These are phyloP conservation scores for Catharus bicknelli DNA, from an alignment of 2,113 vertebrate genomes.

Conservation along the genomic window DNA sequence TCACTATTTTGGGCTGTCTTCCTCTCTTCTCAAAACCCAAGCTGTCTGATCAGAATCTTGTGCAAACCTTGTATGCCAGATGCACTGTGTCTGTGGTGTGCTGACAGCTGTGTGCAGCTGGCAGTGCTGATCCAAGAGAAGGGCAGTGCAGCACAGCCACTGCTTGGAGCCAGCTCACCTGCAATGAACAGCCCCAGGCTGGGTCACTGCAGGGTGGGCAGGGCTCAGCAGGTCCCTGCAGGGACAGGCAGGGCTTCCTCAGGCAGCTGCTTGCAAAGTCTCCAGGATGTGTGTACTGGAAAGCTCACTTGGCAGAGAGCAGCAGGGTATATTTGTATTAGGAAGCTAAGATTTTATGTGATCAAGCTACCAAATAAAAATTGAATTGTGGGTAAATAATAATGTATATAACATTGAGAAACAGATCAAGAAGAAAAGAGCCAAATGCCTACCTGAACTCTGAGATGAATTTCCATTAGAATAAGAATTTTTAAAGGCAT, in stretches of 20 bases:
- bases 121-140: background rate
- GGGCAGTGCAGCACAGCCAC: background rate
- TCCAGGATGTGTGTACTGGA: rapidly evolving
- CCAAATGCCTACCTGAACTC: background rate
- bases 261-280: background rate
- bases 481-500: slow-evolving; percentile 1
- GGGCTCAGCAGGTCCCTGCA: rapidly evolving
- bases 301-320: background rate
- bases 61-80: background rate
- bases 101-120: background rate
- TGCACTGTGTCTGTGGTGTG: background rate
- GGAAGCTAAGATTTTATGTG: background rate
- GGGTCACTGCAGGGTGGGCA: too few species aligned
- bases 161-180: background rate
- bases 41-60: background rate
- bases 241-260: background rate
- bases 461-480: background rate
- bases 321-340: background rate
- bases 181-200: rapidly evolving
- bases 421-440: background rate
- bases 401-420: background rate
- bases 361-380: background rate
- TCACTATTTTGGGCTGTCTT: rapidly evolving
- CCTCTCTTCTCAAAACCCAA: background rate
- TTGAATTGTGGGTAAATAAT: background rate